Percentiles rank a stretch among this genome's conserved stretches.
Evolutionary conservation across 1,140 invertebrate genomes (phyloP).

Genomic region (Conus betulinus): DNA sequence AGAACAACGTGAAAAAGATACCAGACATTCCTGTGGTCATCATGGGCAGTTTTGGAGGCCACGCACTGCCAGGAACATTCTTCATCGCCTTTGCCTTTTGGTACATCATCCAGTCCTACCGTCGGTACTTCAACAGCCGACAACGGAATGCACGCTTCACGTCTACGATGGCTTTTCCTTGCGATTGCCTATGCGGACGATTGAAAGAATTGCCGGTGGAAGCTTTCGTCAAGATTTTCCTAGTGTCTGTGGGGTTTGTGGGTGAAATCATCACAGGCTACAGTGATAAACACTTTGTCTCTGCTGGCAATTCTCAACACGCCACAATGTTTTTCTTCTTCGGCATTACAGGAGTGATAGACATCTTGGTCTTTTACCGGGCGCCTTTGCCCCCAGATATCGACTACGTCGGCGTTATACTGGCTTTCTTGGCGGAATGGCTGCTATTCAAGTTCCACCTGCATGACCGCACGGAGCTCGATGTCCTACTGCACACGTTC

Average conservation of each 20-base stretch:
- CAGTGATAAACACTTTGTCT: slow-evolving; percentile 70
- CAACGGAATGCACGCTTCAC: slow-evolving; percentile 61
- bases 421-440: slow-evolving; percentile 76
- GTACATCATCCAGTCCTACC: slow-evolving; percentile 75
- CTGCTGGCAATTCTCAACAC: slow-evolving; percentile 77
- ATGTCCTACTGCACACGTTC: slow-evolving; percentile 77
- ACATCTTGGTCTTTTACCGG: slow-evolving; percentile 72
- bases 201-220: slow-evolving; percentile 70
- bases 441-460: slow-evolving; percentile 78
- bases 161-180: slow-evolving; percentile 70
- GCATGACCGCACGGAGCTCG: slow-evolving; percentile 76
- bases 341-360: slow-evolving; percentile 75
- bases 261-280: slow-evolving; percentile 75
- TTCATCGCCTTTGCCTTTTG: slow-evolving; percentile 77
- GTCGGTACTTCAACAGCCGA: slow-evolving; percentile 65
- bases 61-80: slow-evolving; percentile 77
- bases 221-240: slow-evolving; percentile 72
- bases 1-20: background rate
- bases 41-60: slow-evolving; percentile 77
- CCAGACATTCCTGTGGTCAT: background rate
- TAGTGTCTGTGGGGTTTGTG: slow-evolving; percentile 72
- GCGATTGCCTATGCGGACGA: slow-evolving; percentile 65
- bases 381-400: slow-evolving; percentile 72
- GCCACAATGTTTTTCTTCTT: slow-evolving; percentile 80
- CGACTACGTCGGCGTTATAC: slow-evolving; percentile 73